Evolutionary conservation across 2,797 vertebrate species (phyloP).

Genomic region (Gymnothorax javanicus): DNA sequence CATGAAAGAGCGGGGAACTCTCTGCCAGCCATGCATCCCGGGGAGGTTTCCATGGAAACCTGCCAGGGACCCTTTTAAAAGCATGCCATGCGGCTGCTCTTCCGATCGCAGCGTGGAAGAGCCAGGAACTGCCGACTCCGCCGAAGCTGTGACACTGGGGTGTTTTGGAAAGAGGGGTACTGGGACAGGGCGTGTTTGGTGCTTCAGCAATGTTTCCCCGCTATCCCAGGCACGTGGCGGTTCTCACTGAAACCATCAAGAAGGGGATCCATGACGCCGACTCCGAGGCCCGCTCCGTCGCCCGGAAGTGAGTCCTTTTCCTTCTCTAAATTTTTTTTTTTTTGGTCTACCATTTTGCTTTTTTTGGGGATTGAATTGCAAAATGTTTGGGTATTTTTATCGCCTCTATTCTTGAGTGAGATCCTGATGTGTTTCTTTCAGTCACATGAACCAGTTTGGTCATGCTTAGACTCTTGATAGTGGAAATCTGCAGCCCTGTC

Average conservation of each 20-base stretch:
- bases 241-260: conserved; percentile 96
- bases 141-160: background rate
- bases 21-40: conserved; percentile 44
- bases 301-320: conserved; percentile 87
- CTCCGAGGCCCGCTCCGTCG: conserved; percentile 94
- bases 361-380: background rate
- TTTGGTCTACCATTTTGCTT: background rate
- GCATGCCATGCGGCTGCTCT: conserved; percentile 47
- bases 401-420: background rate
- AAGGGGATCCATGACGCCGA: conserved; percentile 97
- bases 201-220: conserved; percentile 60
- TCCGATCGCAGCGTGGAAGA: conserved; percentile 36
- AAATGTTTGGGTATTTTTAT: background rate
- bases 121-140: background rate
- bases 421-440: background rate
- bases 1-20: conserved; percentile 54
- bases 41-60: conserved; percentile 61
- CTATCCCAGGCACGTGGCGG: conserved; percentile 88
- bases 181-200: background rate
- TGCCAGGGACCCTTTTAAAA: conserved; percentile 63
- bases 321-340: background rate
- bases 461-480: background rate
- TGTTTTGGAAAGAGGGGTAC: background rate
- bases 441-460: background rate
- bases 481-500: too few relatives aligned